Evolutionary conservation across 2,888 invertebrate genomes (phyloP), one percentile per base, ranked within the genome.

Genomic region (Stenchaetothrips biformis): DNA sequence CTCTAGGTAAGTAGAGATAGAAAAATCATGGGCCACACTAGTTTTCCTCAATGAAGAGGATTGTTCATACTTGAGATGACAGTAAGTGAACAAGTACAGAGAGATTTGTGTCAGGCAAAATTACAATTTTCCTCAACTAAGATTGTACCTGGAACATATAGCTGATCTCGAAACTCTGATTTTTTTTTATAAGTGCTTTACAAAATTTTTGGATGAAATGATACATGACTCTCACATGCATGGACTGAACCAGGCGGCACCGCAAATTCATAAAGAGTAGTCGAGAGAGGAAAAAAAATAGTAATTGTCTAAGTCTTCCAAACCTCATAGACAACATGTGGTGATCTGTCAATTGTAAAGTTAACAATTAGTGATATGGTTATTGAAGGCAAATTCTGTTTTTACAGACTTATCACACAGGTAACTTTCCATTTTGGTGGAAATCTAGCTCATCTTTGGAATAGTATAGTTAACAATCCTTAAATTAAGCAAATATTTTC

Each of bases 351-450:
- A 74, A 74, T 74, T 74, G 67, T 74, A 74, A 74, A 74, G 67
- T 74, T 74, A 74, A 74, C 67, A 74, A 74, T 74, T 74, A 74
- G 67, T 74, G 67, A 74, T 74, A 74, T 74, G 67, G 67, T 74
- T 74, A 74, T 74, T 74, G 67, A 74, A 74, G 67, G 67, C 67
- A 74, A 74, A 74, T 74, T 74, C 67, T 74, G 67, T 25, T 74
- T 74, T 74, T 74, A 74, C 67, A 74, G 67, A 74, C 67, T 74
- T 74, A 74, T 74, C 67, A 74, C 67, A 74, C 67, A 74, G 25
- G 67, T 74, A 74, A 25, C 67, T 74, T 74, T 74, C 67, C 67
- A 74, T 21, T 74, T 74, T 74, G 67, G 67, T 74, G 67, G 67
- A 74, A 74, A 74, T 74, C 67, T 74, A 74, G 67, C 67, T 74